Base-by-base conservation (phyloP, 2,113 vertebrate species). In the Aegotheles bennettii region DNA sequence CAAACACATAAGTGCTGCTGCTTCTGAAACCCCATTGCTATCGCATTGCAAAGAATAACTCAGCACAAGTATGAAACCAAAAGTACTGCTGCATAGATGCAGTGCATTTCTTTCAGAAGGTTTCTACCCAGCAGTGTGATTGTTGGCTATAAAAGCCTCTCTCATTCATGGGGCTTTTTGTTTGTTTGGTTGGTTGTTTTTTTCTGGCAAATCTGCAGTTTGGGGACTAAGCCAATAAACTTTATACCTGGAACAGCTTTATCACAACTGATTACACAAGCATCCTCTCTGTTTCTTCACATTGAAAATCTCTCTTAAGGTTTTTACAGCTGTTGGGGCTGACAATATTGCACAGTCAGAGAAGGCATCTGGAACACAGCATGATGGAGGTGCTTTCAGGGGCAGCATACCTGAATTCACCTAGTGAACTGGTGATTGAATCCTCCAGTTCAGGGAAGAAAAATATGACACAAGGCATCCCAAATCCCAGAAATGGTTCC, bases 21-120 rank as follows among this genome's bases (percentile, higher is more conserved):
- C 79, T 93, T 64, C 85, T 71, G 88, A 78, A 94, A 94, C 51
- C 43, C 31, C 61, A 8, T 29, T 67, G 56, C 74, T 78, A 8
- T 12, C 23, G n/a, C 13, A 47, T 17, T 54, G 90, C 87, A 91
- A 69, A 73, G 59, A 89, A 11, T 36, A 87, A 68, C 75, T 88
- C 68, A n/a, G 54, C 83, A 36, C 1, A 6, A 64, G 25, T 43
- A 33, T 17, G 76, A 92, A 95, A 96, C 85, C 68, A 95, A 48
- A 96, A 96, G 69, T 60, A 43, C 68, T 51, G 68, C 71, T 40
- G 78, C 36, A 81, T 2, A 86, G 26, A 78, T 3, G 2, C 26
- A 47, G 56, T 14, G 2, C 33, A 47, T 43, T 84, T 71, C 38
- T 75, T 47, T 79, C 57, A 50, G 31, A 70, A 28, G 17, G 18